phyloP scores from a whole-genome alignment of 2,113 vertebrate species.

The Synodontis membranacea region DNA sequence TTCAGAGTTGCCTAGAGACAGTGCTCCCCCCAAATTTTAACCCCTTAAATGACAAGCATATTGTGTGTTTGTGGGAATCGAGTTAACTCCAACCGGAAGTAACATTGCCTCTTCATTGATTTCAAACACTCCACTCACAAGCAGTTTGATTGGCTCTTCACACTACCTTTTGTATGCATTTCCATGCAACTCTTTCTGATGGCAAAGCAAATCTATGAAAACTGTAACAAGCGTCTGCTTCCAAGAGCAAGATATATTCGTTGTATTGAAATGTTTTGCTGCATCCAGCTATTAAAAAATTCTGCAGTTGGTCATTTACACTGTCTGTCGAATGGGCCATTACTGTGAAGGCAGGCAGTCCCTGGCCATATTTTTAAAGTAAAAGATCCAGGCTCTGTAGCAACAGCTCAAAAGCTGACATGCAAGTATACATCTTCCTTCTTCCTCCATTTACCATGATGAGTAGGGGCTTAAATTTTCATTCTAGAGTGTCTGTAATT shows the following conservation, averaged over 20 bases:
- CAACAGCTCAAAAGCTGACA: neutral
- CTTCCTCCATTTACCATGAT: neutral
- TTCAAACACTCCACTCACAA: neutral
- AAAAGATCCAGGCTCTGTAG: neutral
- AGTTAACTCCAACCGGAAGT: neutral
- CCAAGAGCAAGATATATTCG: neutral
- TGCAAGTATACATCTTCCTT: neutral
- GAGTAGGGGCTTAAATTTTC: neutral
- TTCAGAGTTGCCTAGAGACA: neutral
- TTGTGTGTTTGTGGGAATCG: neutral
- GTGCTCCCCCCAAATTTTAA: neutral
- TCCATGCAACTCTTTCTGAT: neutral
- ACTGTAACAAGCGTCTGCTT: neutral
- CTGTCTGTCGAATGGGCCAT: neutral
- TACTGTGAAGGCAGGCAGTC: neutral
- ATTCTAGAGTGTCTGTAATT: conserved; percentile 23
- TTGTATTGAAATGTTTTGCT: neutral
- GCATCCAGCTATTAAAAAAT: neutral
- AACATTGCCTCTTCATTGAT: neutral
- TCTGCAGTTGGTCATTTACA: neutral
- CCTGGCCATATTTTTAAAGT: too few species aligned
- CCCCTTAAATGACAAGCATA: neutral
- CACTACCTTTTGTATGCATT: neutral
- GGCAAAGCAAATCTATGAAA: neutral
- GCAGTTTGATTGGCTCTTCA: neutral